phyloP scores from a whole-genome alignment of 2,888 invertebrate species.

The Apodemia mormo region DNA sequence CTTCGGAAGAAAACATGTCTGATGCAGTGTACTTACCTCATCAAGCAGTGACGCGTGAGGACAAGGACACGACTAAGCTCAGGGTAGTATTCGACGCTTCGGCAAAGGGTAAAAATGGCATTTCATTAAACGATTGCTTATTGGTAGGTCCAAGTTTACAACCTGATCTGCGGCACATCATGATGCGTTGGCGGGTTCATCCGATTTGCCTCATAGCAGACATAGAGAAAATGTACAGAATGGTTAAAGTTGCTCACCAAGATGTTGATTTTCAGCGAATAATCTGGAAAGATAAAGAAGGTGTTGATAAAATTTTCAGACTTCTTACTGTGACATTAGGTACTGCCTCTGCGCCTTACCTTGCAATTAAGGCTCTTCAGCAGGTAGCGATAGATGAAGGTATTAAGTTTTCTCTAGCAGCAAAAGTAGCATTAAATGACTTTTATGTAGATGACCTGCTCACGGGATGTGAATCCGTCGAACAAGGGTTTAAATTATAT shows the following conservation, averaged over 20 bases:
- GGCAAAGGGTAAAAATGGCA: constrained; percentile 22
- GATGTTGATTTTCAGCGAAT: constrained; percentile 32
- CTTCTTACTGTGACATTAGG: constrained; percentile 18
- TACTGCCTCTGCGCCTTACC: constrained; percentile 7
- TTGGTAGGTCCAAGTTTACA: constrained; percentile 36
- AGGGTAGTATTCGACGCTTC: constrained; percentile 19
- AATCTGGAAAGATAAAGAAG: constrained; percentile 23
- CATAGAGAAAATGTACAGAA: constrained; percentile 33
- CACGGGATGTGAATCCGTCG: constrained; percentile 1
- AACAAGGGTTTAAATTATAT: background rate
- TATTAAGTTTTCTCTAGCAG: background rate
- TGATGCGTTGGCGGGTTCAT: constrained; percentile 29
- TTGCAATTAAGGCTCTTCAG: constrained; percentile 10
- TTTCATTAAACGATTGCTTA: constrained; percentile 32
- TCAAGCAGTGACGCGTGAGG: background rate
- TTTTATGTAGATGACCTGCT: constrained; percentile 21
- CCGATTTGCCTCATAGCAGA: constrained; percentile 29
- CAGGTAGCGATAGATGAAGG: constrained; percentile 10
- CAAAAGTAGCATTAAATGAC: constrained; percentile 2
- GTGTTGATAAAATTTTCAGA: constrained; percentile 1
- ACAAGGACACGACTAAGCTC: background rate
- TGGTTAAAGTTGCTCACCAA: constrained; percentile 23
- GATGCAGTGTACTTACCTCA: background rate
- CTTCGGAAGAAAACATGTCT: background rate
- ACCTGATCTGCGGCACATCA: constrained; percentile 28